Evolutionary conservation across 64 coral and sea anemone species (phyloP).

Genomic region (Acropora tenuis): DNA sequence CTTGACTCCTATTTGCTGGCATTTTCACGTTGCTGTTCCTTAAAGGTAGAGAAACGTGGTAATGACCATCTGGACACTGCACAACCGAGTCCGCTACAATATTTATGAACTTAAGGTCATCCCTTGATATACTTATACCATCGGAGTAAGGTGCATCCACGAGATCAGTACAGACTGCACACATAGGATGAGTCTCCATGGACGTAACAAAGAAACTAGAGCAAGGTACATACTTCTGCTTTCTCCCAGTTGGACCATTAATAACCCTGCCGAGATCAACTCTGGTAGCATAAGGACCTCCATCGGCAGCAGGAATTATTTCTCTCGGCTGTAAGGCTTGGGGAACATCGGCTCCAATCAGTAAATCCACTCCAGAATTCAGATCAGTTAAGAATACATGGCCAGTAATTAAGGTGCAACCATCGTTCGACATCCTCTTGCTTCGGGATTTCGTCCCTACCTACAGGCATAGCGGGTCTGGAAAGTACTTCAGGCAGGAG

Average conservation of each 20-base stretch:
- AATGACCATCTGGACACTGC: too few relatives aligned
- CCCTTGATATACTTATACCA: neutral
- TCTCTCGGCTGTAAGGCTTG: slow-evolving; percentile 37
- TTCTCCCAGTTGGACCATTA: slow-evolving; percentile 68
- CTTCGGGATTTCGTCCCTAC: slow-evolving; percentile 38
- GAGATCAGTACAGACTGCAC: neutral
- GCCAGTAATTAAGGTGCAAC: neutral
- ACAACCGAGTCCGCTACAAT: too few relatives aligned
- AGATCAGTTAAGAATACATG: slow-evolving; percentile 3
- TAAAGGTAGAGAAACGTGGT: too few relatives aligned
- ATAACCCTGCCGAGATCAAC: slow-evolving; percentile 50
- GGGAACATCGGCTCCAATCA: slow-evolving; percentile 54
- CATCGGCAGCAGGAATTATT: neutral
- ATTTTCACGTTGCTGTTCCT: too few relatives aligned
- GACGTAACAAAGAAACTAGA: neutral
- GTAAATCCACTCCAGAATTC: slow-evolving; percentile 44
- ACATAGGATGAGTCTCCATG: neutral
- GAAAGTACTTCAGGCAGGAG: slow-evolving; percentile 39
- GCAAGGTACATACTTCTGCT: neutral
- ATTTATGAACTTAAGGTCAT: too few relatives aligned
- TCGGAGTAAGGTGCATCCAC: neutral
- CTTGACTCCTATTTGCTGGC: too few relatives aligned
- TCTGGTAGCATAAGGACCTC: slow-evolving; percentile 46
- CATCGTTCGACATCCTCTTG: slow-evolving; percentile 11
- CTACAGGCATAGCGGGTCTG: slow-evolving; percentile 34